Conservation (phyloP, 2,797 vertebrate genomes). For the Scarus forsteni region DNA sequence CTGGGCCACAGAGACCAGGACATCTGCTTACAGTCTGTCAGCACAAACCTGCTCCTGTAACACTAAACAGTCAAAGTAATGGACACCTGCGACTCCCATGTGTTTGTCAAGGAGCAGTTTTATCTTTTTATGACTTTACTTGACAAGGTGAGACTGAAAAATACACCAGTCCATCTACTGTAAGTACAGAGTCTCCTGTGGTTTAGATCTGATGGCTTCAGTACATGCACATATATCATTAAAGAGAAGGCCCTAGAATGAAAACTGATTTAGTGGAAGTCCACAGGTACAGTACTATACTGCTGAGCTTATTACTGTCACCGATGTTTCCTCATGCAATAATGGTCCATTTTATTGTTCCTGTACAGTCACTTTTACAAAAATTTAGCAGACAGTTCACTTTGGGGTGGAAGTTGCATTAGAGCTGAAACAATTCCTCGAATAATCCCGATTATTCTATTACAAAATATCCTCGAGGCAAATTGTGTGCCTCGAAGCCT, state of each 20-base stretch:
- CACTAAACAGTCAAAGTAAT: constrained; percentile 34
- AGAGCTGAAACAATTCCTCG: too few relatives aligned
- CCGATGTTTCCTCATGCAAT: too few relatives aligned
- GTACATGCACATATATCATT: background rate
- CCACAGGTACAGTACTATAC: background rate
- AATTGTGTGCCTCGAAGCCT: too few relatives aligned
- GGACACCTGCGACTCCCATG: constrained; percentile 60
- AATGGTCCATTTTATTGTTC: too few relatives aligned
- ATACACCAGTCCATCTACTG: constrained; percentile 1
- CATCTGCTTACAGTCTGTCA: constrained; percentile 74
- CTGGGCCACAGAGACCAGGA: constrained; percentile 55
- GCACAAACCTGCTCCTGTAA: constrained; percentile 36
- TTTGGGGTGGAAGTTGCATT: too few relatives aligned
- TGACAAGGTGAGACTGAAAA: constrained; percentile 23
- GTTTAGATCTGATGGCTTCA: background rate
- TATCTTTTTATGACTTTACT: constrained; percentile 5
- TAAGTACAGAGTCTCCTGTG: background rate
- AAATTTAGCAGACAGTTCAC: too few relatives aligned
- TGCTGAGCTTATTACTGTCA: background rate
- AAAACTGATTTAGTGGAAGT: background rate
- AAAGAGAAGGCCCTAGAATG: background rate
- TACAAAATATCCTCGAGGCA: too few relatives aligned
- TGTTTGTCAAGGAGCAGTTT: constrained; percentile 2
- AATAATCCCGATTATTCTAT: too few relatives aligned
- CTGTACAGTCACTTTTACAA: too few relatives aligned